Evolutionary conservation across 2,797 vertebrate genomes (phyloP).

Genomic region (Rhinophrynus dorsalis): DNA sequence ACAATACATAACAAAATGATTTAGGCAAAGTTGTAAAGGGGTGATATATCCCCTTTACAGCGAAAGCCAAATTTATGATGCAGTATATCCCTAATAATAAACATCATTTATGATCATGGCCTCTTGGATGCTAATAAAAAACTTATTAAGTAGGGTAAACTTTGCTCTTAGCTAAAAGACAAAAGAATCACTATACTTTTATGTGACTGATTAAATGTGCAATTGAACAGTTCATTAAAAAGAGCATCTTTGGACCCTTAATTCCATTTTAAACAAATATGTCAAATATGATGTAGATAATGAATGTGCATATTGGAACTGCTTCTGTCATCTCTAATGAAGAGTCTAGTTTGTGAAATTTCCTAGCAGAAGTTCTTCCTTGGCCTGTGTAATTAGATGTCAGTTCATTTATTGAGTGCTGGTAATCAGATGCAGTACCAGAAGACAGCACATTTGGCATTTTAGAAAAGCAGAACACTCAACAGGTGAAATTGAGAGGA

Average conservation of each 20-base stretch:
- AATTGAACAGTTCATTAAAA: conserved; percentile 40
- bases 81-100: too few relatives aligned
- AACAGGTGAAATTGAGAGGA: conserved; percentile 45
- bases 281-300: conserved; percentile 51
- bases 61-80: too few relatives aligned
- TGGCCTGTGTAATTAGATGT: conserved; percentile 55
- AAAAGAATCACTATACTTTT: conserved; percentile 19
- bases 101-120: not conserved
- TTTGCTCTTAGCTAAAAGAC: conserved; percentile 1
- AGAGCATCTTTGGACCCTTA: conserved; percentile 19
- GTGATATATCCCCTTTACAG: too few relatives aligned
- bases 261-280: conserved; percentile 50
- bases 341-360: conserved; percentile 50
- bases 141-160: conserved; percentile 7
- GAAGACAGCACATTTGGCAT: conserved; percentile 44
- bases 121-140: conserved; percentile 1
- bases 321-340: conserved; percentile 51
- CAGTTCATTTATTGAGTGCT: conserved; percentile 52
- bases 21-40: too few relatives aligned
- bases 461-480: conserved; percentile 38
- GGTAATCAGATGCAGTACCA: conserved; percentile 45
- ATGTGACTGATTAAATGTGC: conserved; percentile 12
- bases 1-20: too few relatives aligned
- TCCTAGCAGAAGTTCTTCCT: conserved; percentile 26
- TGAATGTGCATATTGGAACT: conserved; percentile 39